Conservation (phyloP, 2,797 vertebrate genomes). For the Megaceryle alcyon region DNA sequence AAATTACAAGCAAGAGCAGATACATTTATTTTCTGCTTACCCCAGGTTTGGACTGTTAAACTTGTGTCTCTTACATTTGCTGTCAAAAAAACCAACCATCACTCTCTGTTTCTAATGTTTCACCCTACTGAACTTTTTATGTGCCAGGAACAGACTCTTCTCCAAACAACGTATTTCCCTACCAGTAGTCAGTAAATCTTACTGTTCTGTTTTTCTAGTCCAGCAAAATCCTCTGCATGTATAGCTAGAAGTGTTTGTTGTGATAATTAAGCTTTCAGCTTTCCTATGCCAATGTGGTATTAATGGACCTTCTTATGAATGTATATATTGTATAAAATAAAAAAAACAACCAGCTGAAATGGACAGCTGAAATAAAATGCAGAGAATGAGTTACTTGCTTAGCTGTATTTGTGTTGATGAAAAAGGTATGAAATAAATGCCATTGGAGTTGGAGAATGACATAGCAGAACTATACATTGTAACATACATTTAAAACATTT, state of each 20-base stretch:
- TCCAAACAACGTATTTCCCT: background rate
- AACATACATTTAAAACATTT: background rate
- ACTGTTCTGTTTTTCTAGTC: background rate
- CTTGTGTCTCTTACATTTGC: background rate
- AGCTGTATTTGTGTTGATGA: background rate
- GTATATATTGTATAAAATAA: background rate
- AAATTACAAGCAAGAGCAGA: background rate
- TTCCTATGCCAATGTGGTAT: background rate
- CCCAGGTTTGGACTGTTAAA: background rate
- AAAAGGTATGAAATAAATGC: background rate
- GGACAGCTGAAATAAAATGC: background rate
- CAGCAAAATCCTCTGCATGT: background rate
- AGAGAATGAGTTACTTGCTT: background rate
- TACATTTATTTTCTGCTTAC: background rate
- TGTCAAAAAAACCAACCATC: background rate
- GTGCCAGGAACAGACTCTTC: background rate
- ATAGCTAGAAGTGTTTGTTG: background rate
- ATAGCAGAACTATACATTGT: background rate
- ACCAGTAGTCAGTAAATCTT: background rate
- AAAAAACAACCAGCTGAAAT: background rate
- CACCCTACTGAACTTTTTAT: background rate
- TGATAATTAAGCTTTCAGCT: background rate
- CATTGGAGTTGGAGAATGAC: background rate
- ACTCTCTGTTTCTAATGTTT: background rate
- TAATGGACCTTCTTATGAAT: background rate